These are phyloP conservation scores for Mandrillus leucophaeus DNA, from an alignment of 2,113 vertebrate species.

Conservation along the genomic window DNA sequence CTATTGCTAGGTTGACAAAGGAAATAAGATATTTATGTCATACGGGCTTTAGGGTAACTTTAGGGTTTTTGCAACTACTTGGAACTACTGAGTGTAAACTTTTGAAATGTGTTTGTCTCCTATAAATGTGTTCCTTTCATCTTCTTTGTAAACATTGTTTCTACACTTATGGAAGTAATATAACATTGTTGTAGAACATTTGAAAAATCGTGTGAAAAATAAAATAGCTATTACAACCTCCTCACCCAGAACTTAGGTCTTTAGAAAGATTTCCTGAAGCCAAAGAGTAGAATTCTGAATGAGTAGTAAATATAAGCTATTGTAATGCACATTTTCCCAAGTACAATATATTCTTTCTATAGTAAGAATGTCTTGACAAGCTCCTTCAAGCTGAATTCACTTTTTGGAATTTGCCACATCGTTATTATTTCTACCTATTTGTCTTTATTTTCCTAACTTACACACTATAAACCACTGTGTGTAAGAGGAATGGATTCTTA, in stretches of 20 bases:
- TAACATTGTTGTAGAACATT: neutral
- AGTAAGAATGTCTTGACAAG: neutral
- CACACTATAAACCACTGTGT: neutral
- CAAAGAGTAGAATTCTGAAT: neutral
- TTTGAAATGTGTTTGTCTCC: constrained; percentile 17
- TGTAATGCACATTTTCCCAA: neutral
- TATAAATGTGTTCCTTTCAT: neutral
- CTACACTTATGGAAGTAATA: neutral
- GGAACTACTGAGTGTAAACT: neutral
- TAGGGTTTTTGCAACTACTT: neutral
- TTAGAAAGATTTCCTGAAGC: constrained; percentile 15
- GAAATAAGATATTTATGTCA: constrained; percentile 29
- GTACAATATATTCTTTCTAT: neutral
- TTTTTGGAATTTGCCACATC: constrained; percentile 28
- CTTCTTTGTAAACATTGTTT: constrained; percentile 42
- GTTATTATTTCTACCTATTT: constrained; percentile 15
- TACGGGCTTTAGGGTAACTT: neutral
- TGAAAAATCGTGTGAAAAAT: constrained; percentile 15
- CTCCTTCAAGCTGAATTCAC: constrained; percentile 34
- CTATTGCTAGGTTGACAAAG: neutral
- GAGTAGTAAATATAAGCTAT: neutral
- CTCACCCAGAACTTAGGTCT: neutral
- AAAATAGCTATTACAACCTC: constrained; percentile 5
- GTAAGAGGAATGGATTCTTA: constrained; percentile 33
- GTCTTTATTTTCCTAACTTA: constrained; percentile 43